Evolutionary conservation across 2,888 invertebrate species (phyloP).

Genomic region (Drosophila peninsularis): DNA sequence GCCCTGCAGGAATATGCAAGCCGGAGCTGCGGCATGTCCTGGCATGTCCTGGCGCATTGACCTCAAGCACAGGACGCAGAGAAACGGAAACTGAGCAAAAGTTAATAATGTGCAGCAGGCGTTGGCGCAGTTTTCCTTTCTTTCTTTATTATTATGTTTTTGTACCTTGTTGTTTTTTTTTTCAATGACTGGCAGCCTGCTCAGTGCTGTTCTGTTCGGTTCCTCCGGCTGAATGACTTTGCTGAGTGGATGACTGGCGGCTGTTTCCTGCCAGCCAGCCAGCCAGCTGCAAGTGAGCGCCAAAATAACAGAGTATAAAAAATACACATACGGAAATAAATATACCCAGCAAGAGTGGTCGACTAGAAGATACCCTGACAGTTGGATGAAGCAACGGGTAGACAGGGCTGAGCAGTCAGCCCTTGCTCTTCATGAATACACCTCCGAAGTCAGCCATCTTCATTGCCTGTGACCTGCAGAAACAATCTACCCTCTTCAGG

Average conservation of each 20-base stretch:
- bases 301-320: slow-evolving; percentile 31
- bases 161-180: slow-evolving; percentile 3
- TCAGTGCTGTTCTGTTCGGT: slow-evolving; percentile 7
- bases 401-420: too few species aligned
- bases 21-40: slow-evolving; percentile 26
- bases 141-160: slow-evolving; percentile 8
- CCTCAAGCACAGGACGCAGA: slow-evolving; percentile 38
- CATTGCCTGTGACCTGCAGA: too few species aligned
- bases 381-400: too few species aligned
- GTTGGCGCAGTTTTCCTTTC: slow-evolving; percentile 41
- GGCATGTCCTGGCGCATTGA: slow-evolving; percentile 40
- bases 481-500: neutral
- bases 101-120: slow-evolving; percentile 72
- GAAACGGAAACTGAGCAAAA: slow-evolving; percentile 48
- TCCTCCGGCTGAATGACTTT: slow-evolving; percentile 58
- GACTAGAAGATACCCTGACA: neutral
- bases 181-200: slow-evolving; percentile 56
- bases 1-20: slow-evolving; percentile 29
- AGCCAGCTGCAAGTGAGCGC: slow-evolving; percentile 54
- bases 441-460: too few species aligned
- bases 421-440: too few species aligned
- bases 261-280: slow-evolving; percentile 58
- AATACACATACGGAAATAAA: slow-evolving; percentile 14
- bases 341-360: slow-evolving; percentile 5
- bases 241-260: slow-evolving; percentile 53